A percentile compares a stretch with the other conserved stretches of the same genome.
Conservation (phyloP, 2,888 invertebrate species). For the Acronicta leporina region DNA sequence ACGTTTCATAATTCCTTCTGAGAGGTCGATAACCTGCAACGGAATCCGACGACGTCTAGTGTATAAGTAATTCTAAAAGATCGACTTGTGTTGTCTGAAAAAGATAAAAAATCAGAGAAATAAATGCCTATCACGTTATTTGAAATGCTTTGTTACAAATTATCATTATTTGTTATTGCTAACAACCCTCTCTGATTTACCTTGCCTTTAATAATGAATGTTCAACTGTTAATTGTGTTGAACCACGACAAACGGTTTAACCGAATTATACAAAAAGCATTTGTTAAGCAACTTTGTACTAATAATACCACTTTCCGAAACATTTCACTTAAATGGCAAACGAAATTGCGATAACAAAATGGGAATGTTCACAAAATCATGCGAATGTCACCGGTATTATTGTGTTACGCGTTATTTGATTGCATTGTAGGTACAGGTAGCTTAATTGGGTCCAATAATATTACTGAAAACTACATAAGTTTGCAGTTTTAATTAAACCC, state of each 20-base stretch:
- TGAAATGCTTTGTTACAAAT: too few species aligned
- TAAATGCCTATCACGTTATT: too few species aligned
- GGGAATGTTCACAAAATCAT: conserved; percentile 25
- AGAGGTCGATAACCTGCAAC: too few species aligned
- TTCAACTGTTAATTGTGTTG: conserved; percentile 9
- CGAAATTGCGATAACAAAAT: conserved; percentile 13
- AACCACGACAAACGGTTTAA: conserved; percentile 6
- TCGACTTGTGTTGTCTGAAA: too few species aligned
- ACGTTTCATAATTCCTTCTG: too few species aligned
- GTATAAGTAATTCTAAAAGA: too few species aligned
- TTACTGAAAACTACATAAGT: conserved; percentile 29
- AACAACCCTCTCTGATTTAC: too few species aligned
- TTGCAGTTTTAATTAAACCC: conserved; percentile 41
- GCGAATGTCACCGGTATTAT: conserved; percentile 13
- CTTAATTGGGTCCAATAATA: conserved; percentile 35
- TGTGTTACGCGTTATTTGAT: conserved; percentile 24
- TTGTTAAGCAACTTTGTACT: conserved; percentile 15
- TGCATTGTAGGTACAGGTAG: conserved; percentile 19
- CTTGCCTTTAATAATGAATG: neutral
- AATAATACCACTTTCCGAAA: conserved; percentile 12
- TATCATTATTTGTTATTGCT: too few species aligned
- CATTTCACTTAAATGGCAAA: conserved; percentile 13
- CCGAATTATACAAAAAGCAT: conserved; percentile 17
- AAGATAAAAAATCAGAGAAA: too few species aligned
- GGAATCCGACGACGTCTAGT: too few species aligned